phyloP scores from a whole-genome alignment of 2,797 vertebrate species.

The Labeo calbasu region DNA sequence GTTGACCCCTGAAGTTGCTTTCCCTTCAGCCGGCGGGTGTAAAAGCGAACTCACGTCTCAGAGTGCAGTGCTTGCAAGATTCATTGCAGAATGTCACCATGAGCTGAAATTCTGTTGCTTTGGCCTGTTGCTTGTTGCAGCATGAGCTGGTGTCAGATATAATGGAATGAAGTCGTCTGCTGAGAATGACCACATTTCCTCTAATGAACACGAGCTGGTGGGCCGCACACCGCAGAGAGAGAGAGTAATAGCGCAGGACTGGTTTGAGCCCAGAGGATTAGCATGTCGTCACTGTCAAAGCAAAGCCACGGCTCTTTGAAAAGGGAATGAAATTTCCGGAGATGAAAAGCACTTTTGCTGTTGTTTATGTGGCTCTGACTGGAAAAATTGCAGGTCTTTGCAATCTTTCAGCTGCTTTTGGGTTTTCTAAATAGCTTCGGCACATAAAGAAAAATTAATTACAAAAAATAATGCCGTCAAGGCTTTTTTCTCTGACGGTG shows the following conservation, averaged over 20 bases:
- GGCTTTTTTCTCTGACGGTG: conserved; percentile 26
- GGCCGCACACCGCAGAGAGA: conserved; percentile 13
- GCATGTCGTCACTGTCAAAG: conserved; percentile 43
- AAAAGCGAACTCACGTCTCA: not conserved
- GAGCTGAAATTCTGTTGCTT: conserved; percentile 34
- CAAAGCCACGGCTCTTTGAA: conserved; percentile 27
- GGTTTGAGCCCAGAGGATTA: conserved; percentile 17
- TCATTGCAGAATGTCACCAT: conserved; percentile 34
- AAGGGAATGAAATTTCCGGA: conserved; percentile 14
- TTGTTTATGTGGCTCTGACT: conserved; percentile 26
- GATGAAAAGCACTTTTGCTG: conserved; percentile 17
- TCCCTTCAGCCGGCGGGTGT: not conserved
- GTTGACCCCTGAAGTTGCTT: not conserved
- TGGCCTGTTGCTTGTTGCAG: conserved; percentile 36
- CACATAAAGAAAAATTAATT: not conserved
- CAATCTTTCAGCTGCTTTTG: not conserved
- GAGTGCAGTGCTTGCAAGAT: conserved; percentile 11
- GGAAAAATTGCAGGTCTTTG: not conserved
- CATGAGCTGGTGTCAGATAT: conserved; percentile 42
- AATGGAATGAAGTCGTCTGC: conserved; percentile 35
- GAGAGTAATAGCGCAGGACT: conserved; percentile 4
- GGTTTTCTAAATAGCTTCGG: not conserved
- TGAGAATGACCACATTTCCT: conserved; percentile 35
- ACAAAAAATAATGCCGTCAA: not conserved
- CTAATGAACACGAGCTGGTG: conserved; percentile 37